Percentiles rank a stretch among this genome's conserved stretches.
Conservation (phyloP, 2,113 vertebrate genomes). For the Urocitellus parryii region DNA sequence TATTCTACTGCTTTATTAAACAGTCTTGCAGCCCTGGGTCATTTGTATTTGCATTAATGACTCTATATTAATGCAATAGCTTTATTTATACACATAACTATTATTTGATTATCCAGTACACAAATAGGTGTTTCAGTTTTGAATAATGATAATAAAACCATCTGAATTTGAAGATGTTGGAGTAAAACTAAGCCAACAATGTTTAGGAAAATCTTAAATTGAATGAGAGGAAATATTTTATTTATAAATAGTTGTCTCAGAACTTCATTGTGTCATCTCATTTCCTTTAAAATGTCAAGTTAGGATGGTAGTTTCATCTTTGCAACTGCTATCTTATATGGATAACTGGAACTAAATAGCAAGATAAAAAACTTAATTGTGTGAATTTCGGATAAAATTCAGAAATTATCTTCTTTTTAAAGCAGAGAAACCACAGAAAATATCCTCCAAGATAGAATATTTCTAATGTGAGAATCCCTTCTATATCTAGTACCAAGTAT, state of each 20-base stretch:
- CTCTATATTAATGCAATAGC: slow-evolving; percentile 64
- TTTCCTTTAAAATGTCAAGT: slow-evolving; percentile 1
- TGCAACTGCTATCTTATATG: background rate
- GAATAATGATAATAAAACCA: slow-evolving; percentile 56
- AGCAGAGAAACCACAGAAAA: background rate
- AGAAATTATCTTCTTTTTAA: background rate
- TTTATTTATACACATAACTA: slow-evolving; percentile 20
- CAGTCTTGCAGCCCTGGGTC: slow-evolving; percentile 15
- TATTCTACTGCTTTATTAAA: slow-evolving; percentile 59
- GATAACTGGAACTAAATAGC: background rate
- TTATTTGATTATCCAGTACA: slow-evolving; percentile 67
- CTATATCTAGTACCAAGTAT: background rate
- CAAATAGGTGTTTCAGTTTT: slow-evolving; percentile 68
- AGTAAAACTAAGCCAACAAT: background rate
- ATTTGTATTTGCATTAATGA: slow-evolving; percentile 68
- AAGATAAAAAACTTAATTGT: slow-evolving; percentile 36
- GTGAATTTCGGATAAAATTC: background rate
- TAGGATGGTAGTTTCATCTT: background rate
- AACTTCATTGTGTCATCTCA: background rate
- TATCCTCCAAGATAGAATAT: background rate
- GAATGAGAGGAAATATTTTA: background rate
- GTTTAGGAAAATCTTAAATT: background rate
- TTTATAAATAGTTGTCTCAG: background rate
- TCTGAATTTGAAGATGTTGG: background rate
- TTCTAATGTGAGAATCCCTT: background rate